Evolutionary conservation across 2,888 invertebrate species (phyloP), one percentile per base, ranked within the genome.

Genomic region (Drosophila subsilvestris): DNA sequence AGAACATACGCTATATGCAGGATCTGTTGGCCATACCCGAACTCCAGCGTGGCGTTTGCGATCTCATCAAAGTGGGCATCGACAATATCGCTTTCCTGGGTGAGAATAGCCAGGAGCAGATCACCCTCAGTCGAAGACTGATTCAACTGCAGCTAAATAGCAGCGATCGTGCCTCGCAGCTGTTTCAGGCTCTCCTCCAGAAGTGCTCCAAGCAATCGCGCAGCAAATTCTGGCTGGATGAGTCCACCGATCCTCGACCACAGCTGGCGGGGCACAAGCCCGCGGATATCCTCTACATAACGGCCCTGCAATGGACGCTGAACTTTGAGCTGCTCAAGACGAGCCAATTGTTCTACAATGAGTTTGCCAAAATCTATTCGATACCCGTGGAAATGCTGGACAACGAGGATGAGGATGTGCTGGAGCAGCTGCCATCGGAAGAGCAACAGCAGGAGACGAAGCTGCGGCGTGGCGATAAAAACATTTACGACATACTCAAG

Each of bases 11-110:
- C 12, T 88, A 92, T 65, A 79, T 92, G 74, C 89, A 91, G 66
- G 90, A 91, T 43, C 75, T 92, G 22, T 63, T 91, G 42, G 72
- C 75, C 55, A 85, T 90, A 48, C 91, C 92, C 5, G 88, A 88
- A 37, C 63, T 92, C 22, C 88, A 90, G 42, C 83, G 90, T n/a
- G 83, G 83, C 20, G 88, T 91, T 3, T 92, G 92, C 70, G 90
- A 91, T 85, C 83, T 92, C 32, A 90, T 92, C 45, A 91, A 91
- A 67, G 91, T 92, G 58, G 92, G 91, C 73, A 89, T 92, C 45
- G 90, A 91, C 51, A 91, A 92, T 62, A 86, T 88, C 22, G 88
- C 90, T 51, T 90, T 89, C 74, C 78, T 92, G 45, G 92, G 90
- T 17, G 91, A 92, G 51, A 90, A 88, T 42, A 75, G 66, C 25